A percentile compares a stretch with the other conserved stretches of the same genome.
These are phyloP conservation scores for Enteromius afrohamiltoni DNA, from an alignment of 2,797 vertebrate genomes.

Conservation along the genomic window DNA sequence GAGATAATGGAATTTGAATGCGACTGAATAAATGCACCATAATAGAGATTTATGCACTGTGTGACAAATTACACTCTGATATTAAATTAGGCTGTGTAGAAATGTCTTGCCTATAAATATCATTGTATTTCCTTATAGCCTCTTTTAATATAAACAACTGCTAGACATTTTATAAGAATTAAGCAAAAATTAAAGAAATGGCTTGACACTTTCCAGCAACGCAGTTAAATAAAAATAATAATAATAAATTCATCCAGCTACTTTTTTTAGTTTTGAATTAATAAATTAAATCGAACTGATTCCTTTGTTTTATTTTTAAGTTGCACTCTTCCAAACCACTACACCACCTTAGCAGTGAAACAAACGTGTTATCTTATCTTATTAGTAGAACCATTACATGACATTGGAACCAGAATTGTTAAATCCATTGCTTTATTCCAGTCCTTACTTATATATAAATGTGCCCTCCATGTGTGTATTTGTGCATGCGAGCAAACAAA, in stretches of 20 bases:
- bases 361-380: neutral
- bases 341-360: neutral
- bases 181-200: neutral
- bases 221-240: neutral
- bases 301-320: neutral
- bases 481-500: conserved; percentile 5
- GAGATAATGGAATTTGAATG: neutral
- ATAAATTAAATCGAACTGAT: neutral
- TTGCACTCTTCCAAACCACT: neutral
- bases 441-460: neutral
- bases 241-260: neutral
- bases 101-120: neutral
- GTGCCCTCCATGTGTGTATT: conserved; percentile 8
- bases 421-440: neutral
- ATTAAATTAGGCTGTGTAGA: neutral
- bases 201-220: neutral
- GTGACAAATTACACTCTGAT: neutral
- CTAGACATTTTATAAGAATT: neutral
- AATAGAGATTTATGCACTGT: neutral
- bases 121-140: neutral
- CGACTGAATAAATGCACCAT: neutral
- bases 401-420: neutral
- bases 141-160: neutral
- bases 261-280: neutral
- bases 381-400: neutral